Evolutionary conservation across 2,888 invertebrate genomes (phyloP), one percentile per base, ranked within the genome.

Genomic region (Steinernema scapterisci): DNA sequence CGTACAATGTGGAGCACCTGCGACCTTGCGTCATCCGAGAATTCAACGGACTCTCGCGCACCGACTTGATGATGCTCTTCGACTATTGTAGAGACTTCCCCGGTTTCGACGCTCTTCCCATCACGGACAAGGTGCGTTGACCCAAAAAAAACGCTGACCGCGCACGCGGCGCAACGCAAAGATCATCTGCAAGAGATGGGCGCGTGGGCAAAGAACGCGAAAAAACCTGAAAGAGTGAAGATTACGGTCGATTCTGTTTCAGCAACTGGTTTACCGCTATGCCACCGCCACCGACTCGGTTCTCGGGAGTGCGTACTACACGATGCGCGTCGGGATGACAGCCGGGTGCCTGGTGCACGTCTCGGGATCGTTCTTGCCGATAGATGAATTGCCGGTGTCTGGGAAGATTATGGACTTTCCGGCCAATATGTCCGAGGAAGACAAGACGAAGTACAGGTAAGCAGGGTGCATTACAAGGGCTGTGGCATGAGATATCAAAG

Each of bases 281-380:
- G 75, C 78, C 1, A 77, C 78, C 72, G 81, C 81, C 0, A 80
- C 80, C 23, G 81, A 81, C 73, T 77, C 79, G 25, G 80, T 81
- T 78, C 70, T 81, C 0, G 76, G 74, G n/a, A 78, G 77, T n/a
- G 80, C 80, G 1, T 81, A 80, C 72, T 81, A 80, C 56, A 81
- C 78, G 0, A 78, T 77, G 54, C 75, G 78, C 70, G 75, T 74
- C 46, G 77, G 74, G 0, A 21, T 54, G 13, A 19, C 63, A 6
- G 73, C 71, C 45, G 79, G 79, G 19, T 75, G 78, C n/a, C 72
- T 75, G 7, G 76, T 63, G 79, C 9, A 70, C 73, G 23, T 70
- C 48, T 46, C 70, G 78, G 11, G 75, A 79, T 25, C 72, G 78
- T 1, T 80, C 78, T 73, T 81, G 9, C 54, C 73, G 19, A 80